Evolutionary conservation across 2,888 invertebrate species (phyloP).

Genomic region (Apotomis betuletana): DNA sequence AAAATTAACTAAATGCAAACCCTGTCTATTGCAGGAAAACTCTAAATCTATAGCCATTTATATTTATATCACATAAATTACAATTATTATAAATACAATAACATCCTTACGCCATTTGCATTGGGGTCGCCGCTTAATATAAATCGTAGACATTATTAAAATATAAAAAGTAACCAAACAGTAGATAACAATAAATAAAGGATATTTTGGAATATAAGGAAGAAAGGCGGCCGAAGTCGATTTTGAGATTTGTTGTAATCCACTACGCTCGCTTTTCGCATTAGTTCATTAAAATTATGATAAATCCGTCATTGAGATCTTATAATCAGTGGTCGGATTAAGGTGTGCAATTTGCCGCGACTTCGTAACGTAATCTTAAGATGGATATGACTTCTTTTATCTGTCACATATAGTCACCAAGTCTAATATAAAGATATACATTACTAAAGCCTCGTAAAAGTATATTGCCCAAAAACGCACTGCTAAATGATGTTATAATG

Average conservation of each 20-base stretch:
- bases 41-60: constrained; percentile 66
- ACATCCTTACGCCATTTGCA: constrained; percentile 56
- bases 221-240: constrained; percentile 55
- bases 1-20: constrained; percentile 21
- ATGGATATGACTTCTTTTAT: too few species aligned
- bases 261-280: constrained; percentile 65
- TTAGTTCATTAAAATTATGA: constrained; percentile 36
- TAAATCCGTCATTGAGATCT: constrained; percentile 15
- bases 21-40: constrained; percentile 47
- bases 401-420: too few species aligned
- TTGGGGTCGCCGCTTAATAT: constrained; percentile 61
- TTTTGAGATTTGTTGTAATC: constrained; percentile 64
- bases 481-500: too few species aligned
- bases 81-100: constrained; percentile 62
- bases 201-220: constrained; percentile 53
- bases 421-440: too few species aligned
- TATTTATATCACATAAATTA: constrained; percentile 74
- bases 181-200: constrained; percentile 52
- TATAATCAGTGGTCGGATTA: too few species aligned
- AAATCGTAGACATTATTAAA: constrained; percentile 51
- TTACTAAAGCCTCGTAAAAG: too few species aligned
- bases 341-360: too few species aligned
- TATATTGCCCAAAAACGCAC: too few species aligned
- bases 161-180: constrained; percentile 51
- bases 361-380: too few species aligned